A percentile compares a stretch with the other conserved stretches of the same genome.
Conservation (phyloP, 2,888 invertebrate species). For the Chrysotoxum bicinctum region DNA sequence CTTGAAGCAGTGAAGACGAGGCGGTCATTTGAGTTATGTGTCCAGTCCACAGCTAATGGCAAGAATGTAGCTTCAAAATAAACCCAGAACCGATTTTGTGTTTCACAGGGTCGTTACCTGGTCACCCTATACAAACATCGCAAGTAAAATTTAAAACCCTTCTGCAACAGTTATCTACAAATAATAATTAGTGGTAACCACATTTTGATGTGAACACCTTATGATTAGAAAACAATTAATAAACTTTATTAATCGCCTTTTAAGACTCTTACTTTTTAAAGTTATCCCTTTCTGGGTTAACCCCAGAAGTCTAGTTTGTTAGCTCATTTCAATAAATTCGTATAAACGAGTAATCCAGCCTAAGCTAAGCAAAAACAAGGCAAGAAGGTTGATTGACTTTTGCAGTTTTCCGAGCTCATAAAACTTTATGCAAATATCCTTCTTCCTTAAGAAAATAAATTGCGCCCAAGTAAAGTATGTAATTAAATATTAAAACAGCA, state of each 20-base stretch:
- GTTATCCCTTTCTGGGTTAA: background rate
- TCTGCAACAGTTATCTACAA: background rate
- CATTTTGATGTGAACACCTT: background rate
- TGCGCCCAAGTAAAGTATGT: conserved; percentile 45
- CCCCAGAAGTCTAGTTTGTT: conserved; percentile 4
- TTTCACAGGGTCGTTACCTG: too few species aligned
- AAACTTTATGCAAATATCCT: conserved; percentile 68
- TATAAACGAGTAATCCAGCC: too few species aligned
- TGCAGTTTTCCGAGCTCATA: conserved; percentile 33
- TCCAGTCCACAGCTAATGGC: too few species aligned
- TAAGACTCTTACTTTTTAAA: conserved; percentile 17
- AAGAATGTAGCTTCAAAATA: too few species aligned
- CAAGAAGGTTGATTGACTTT: background rate
- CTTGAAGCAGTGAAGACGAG: too few species aligned
- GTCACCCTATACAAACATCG: too few species aligned
- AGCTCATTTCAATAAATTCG: conserved; percentile 10
- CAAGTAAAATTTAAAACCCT: too few species aligned
- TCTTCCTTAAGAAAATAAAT: conserved; percentile 41
- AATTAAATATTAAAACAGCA: conserved; percentile 61
- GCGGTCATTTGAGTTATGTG: too few species aligned
- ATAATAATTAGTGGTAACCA: background rate
- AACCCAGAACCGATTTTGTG: too few species aligned
- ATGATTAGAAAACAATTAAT: conserved; percentile 40
- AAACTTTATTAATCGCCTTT: conserved; percentile 46
- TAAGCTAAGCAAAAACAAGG: background rate